Percentiles rank a stretch among this genome's conserved stretches.
Evolutionary conservation across 1,140 invertebrate species (phyloP).

Genomic region (Tenebrio molitor): DNA sequence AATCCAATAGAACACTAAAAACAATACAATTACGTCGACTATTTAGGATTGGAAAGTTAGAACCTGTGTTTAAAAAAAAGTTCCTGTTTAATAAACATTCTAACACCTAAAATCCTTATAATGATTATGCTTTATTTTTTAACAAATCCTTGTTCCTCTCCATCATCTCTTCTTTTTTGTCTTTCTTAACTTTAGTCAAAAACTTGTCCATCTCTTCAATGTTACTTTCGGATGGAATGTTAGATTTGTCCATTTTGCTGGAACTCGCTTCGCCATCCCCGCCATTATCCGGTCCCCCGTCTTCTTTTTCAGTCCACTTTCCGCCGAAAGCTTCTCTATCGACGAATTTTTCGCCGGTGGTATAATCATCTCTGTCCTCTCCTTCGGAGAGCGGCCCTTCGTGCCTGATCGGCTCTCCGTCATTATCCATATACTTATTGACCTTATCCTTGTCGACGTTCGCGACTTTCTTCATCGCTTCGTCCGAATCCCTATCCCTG

Average conservation of each 20-base stretch:
- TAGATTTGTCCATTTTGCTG: constrained; percentile 52
- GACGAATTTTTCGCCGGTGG: constrained; percentile 66
- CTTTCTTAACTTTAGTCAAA: constrained; percentile 68
- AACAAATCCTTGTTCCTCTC: constrained; percentile 67
- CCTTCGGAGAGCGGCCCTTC: constrained; percentile 79
- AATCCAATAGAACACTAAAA: too few relatives aligned
- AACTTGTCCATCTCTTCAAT: constrained; percentile 70
- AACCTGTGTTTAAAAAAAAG: too few relatives aligned
- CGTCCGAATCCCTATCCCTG: constrained; percentile 70
- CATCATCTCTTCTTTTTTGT: constrained; percentile 69
- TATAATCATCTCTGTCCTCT: constrained; percentile 77
- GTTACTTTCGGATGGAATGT: constrained; percentile 60
- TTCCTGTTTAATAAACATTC: not conserved
- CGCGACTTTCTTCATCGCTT: constrained; percentile 73
- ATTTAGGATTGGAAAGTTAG: too few relatives aligned
- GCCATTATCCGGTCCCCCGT: constrained; percentile 61
- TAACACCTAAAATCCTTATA: constrained; percentile 20
- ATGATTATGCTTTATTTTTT: constrained; percentile 61
- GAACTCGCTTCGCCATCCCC: constrained; percentile 66
- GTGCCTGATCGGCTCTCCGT: constrained; percentile 70
- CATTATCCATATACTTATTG: constrained; percentile 72
- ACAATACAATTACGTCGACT: too few relatives aligned
- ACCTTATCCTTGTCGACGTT: constrained; percentile 74
- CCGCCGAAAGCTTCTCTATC: constrained; percentile 73
- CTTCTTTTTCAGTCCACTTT: constrained; percentile 72